phyloP scores from a whole-genome alignment of 37 sponge, comb jelly and placozoan genomes.

The Chondrilla cf. caribensis region DNA sequence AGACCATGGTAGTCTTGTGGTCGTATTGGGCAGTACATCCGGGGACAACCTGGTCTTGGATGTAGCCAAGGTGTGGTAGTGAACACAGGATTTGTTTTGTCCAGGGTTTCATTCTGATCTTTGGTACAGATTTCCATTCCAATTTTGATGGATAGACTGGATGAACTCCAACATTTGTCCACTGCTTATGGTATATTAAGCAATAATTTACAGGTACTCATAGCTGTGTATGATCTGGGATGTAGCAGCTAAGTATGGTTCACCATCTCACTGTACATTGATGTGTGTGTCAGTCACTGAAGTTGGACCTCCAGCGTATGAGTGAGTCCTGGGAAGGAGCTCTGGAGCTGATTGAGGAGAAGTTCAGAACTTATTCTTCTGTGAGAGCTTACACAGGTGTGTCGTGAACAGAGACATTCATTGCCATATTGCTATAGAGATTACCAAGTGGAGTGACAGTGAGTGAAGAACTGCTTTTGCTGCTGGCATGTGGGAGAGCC shows the following conservation, averaged over 20 bases:
- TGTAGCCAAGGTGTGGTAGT: neutral
- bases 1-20: neutral
- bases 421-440: constrained; percentile 34
- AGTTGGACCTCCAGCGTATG: constrained; percentile 23
- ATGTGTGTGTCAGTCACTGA: too few species aligned
- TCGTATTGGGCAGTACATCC: neutral
- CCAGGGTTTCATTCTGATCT: neutral
- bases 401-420: neutral
- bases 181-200: constrained; percentile 34
- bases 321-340: constrained; percentile 72
- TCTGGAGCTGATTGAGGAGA: constrained; percentile 57
- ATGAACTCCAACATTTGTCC: constrained; percentile 46
- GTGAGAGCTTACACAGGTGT: constrained; percentile 34
- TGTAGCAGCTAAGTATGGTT: neutral
- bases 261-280: too few species aligned
- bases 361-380: constrained; percentile 51
- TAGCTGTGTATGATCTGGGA: neutral
- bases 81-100: neutral
- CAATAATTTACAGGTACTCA: neutral
- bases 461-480: constrained; percentile 62
- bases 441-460: constrained; percentile 46
- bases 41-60: neutral
- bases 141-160: neutral
- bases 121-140: constrained; percentile 28
- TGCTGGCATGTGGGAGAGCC: constrained; percentile 72